Conservation (phyloP, 2,888 invertebrate genomes). For the Ellobium chinense region DNA sequence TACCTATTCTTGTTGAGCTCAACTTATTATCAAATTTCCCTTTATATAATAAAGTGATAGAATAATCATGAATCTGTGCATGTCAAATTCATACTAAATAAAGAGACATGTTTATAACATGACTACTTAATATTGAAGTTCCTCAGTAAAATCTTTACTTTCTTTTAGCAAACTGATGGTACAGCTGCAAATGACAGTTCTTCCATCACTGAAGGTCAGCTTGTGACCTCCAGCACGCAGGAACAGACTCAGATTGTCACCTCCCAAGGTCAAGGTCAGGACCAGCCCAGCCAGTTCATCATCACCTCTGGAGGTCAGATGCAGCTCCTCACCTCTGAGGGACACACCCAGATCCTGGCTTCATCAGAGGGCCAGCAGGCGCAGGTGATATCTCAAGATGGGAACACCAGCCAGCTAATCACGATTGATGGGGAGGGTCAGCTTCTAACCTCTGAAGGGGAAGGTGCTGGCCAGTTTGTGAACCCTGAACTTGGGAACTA, state of each 20-base stretch:
- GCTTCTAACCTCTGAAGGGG: conserved; percentile 18
- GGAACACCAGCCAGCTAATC: conserved; percentile 9
- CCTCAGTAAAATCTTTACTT: no score
- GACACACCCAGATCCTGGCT: conserved; percentile 29
- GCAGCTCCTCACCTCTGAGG: conserved; percentile 30
- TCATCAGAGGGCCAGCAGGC: not conserved
- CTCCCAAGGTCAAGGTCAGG: not conserved
- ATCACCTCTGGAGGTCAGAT: conserved; percentile 21
- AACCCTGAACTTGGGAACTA: conserved; percentile 12
- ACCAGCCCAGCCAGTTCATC: conserved; percentile 26
- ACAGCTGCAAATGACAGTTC: not conserved
- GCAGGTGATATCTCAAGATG: conserved; percentile 19
- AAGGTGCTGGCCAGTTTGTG: conserved; percentile 25
- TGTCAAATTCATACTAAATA: no score
- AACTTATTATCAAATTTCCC: no score
- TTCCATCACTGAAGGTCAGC: conserved; percentile 15
- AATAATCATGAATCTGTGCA: no score
- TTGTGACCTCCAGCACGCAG: conserved; percentile 2
- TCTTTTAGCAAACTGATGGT: conserved; percentile 7
- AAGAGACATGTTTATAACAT: no score
- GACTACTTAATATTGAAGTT: no score
- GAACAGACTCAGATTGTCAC: conserved; percentile 12
- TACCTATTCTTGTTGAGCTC: no score
- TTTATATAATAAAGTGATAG: no score
- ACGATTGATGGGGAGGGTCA: conserved; percentile 23